Evolutionary conservation across 2,888 invertebrate species (phyloP).

Genomic region (Bibio marci): DNA sequence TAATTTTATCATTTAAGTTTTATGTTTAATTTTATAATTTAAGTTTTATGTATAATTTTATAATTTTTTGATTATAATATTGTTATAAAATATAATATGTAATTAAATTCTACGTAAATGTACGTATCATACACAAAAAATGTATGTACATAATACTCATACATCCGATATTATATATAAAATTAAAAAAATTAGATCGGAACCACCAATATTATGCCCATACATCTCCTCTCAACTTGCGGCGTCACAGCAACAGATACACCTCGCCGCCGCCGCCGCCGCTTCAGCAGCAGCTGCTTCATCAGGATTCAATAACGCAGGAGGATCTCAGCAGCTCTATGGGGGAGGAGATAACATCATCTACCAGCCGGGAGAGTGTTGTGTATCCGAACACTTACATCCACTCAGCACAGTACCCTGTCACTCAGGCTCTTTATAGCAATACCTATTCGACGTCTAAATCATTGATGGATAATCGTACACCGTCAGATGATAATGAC

Average conservation of each 20-base stretch:
- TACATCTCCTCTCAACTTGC: conserved; percentile 16
- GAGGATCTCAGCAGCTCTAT: conserved; percentile 31
- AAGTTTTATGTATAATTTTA: too few relatives aligned
- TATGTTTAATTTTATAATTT: too few relatives aligned
- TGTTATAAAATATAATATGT: too few relatives aligned
- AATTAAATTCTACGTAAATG: too few relatives aligned
- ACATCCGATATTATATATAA: too few relatives aligned
- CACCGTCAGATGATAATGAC: conserved; percentile 20
- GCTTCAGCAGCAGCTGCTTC: conserved; percentile 13
- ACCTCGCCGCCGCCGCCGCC: conserved; percentile 12
- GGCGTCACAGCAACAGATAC: conserved; percentile 19
- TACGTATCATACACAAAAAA: too few relatives aligned
- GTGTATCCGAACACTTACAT: conserved; percentile 17
- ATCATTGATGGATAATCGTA: conserved; percentile 25
- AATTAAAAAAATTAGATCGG: conserved; percentile 19
- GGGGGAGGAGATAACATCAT: conserved; percentile 34
- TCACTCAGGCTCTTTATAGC: conserved; percentile 31
- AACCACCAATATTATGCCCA: conserved; percentile 27
- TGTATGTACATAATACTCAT: too few relatives aligned
- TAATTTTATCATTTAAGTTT: too few relatives aligned
- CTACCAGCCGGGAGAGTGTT: conserved; percentile 34
- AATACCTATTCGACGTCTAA: conserved; percentile 33
- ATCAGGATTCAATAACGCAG: conserved; percentile 28
- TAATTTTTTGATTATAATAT: too few relatives aligned
- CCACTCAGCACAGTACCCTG: conserved; percentile 2